A percentile compares a stretch with the other conserved stretches of the same genome.
phyloP scores from a whole-genome alignment of 2,113 vertebrate species.

The Larimichthys polyactis region DNA sequence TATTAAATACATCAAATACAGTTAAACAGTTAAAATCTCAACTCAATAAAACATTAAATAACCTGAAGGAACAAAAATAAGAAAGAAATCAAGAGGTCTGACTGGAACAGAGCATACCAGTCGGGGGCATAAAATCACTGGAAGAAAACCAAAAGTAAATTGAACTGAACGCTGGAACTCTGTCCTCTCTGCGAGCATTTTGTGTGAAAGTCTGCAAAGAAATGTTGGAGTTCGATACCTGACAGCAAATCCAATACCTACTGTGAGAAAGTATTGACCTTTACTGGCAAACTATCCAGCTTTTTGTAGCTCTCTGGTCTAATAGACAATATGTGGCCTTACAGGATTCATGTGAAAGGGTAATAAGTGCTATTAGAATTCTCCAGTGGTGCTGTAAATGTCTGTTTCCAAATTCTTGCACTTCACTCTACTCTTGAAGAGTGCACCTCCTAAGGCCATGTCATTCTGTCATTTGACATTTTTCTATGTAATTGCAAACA shows the following conservation, averaged over 20 bases:
- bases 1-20: background rate
- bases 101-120: no score
- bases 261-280: conserved; percentile 51
- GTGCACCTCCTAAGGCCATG: background rate
- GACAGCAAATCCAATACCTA: conserved; percentile 43
- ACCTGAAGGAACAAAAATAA: background rate
- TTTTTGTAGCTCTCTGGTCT: conserved; percentile 31
- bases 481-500: conserved; percentile 16
- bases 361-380: conserved; percentile 29
- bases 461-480: no score
- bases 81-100: background rate
- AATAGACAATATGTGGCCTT: conserved; percentile 26
- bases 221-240: conserved; percentile 26
- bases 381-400: conserved; percentile 29
- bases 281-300: conserved; percentile 18
- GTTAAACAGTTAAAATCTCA: background rate
- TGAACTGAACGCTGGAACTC: background rate
- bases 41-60: background rate
- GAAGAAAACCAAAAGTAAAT: conserved; percentile 8
- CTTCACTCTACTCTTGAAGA: conserved; percentile 6
- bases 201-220: conserved; percentile 6
- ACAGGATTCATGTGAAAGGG: conserved; percentile 40
- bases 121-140: background rate
- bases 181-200: conserved; percentile 1
- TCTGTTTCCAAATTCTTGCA: conserved; percentile 6